Percentiles rank a stretch among this genome's conserved stretches.
phyloP scores from a whole-genome alignment of 2,888 invertebrate species.

The Mongoloraphidia duomilia region DNA sequence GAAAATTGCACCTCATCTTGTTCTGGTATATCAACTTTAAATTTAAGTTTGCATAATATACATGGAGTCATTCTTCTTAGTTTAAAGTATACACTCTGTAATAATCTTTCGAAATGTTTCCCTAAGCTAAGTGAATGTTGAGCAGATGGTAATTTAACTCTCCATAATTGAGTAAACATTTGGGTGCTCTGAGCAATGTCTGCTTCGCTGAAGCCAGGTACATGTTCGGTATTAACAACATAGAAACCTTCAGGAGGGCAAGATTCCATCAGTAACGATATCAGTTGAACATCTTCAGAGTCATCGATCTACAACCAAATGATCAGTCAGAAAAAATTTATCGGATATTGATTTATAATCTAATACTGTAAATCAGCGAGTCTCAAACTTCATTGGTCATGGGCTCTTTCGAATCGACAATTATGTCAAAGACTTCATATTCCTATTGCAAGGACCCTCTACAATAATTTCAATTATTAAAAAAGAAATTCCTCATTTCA shows the following conservation, averaged over 20 bases:
- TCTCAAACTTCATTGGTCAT: too few species aligned
- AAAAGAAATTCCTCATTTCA: too few species aligned
- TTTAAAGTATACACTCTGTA: constrained; percentile 76
- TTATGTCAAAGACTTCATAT: too few species aligned
- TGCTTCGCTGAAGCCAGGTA: constrained; percentile 54
- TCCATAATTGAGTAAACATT: constrained; percentile 76
- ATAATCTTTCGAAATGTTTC: constrained; percentile 39
- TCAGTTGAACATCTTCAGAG: constrained; percentile 64
- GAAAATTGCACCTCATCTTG: constrained; percentile 52
- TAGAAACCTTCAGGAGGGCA: constrained; percentile 63
- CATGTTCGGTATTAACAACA: constrained; percentile 61
- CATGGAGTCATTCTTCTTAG: constrained; percentile 77
- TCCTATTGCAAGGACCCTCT: too few species aligned
- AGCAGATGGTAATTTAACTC: constrained; percentile 41
- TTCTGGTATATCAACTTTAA: constrained; percentile 77
- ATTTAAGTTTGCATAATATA: constrained; percentile 65
- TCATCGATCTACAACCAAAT: constrained; percentile 50
- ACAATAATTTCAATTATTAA: too few species aligned
- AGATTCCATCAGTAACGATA: constrained; percentile 57
- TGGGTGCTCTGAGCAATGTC: constrained; percentile 56
- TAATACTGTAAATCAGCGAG: too few species aligned
- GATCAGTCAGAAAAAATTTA: too few species aligned
- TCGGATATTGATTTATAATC: too few species aligned
- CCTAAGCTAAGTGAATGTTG: constrained; percentile 31
- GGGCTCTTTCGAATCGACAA: too few species aligned